These are phyloP conservation scores for Mormoops blainvillei DNA, from an alignment of 2,113 vertebrate species.

Conservation along the genomic window DNA sequence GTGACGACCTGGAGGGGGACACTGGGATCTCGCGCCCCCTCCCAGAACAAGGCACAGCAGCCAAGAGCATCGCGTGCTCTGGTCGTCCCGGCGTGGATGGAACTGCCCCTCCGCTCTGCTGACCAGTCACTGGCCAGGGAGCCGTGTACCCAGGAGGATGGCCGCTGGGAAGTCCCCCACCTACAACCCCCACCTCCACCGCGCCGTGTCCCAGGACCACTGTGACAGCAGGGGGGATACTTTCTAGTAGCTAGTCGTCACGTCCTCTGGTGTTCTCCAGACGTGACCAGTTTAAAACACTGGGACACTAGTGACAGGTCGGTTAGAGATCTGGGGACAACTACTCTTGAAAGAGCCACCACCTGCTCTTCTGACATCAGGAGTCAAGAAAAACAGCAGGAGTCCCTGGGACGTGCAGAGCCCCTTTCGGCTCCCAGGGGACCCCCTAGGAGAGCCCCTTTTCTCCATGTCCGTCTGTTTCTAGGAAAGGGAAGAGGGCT, in stretches of 20 bases:
- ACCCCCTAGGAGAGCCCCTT: neutral
- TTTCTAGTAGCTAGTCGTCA: accelerated
- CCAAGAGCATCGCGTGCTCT: accelerated
- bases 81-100: no score
- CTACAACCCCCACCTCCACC: accelerated
- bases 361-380: neutral
- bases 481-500: neutral
- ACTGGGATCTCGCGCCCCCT: accelerated
- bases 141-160: accelerated
- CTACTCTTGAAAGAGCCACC: neutral
- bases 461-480: neutral
- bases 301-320: neutral
- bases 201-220: accelerated
- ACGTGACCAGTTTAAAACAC: accelerated
- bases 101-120: accelerated
- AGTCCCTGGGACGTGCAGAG: neutral
- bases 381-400: neutral
- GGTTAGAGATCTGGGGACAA: neutral
- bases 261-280: neutral
- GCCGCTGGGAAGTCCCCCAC: neutral
- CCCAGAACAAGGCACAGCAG: accelerated
- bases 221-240: accelerated
- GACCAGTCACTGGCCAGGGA: neutral
- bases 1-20: neutral
- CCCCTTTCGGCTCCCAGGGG: accelerated